A percentile compares a stretch with the other conserved stretches of the same genome.
Evolutionary conservation across 2,888 invertebrate species (phyloP).

Genomic region (Anodontia alba): DNA sequence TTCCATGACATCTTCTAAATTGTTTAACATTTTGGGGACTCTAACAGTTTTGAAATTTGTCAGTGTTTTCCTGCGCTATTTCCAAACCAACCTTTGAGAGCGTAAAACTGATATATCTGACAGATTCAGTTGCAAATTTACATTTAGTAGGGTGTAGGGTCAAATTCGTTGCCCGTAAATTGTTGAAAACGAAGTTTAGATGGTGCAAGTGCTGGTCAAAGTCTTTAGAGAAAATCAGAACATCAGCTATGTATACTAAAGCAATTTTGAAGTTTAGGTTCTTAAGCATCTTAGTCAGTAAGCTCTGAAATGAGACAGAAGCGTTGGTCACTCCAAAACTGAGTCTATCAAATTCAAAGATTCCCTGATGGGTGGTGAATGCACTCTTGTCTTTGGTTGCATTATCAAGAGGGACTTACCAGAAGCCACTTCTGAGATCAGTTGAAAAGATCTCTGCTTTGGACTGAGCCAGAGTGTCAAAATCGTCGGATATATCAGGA

Average conservation of each 20-base stretch:
- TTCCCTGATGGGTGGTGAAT: constrained; percentile 31
- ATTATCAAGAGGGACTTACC: constrained; percentile 30
- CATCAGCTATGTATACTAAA: constrained; percentile 62
- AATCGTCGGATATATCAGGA: constrained; percentile 21
- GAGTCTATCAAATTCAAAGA: constrained; percentile 36
- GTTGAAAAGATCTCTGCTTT: constrained; percentile 23
- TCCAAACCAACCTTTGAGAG: constrained; percentile 55
- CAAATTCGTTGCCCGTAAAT: constrained; percentile 50
- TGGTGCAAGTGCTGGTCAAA: constrained; percentile 53
- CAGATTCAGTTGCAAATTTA: constrained; percentile 40
- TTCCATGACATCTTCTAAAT: constrained; percentile 40
- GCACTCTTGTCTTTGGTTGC: constrained; percentile 33
- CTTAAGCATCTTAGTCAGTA: constrained; percentile 42
- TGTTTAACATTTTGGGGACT: constrained; percentile 30
- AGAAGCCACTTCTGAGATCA: constrained; percentile 37
- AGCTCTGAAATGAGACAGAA: constrained; percentile 18
- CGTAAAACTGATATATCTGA: constrained; percentile 62
- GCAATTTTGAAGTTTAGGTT: constrained; percentile 12
- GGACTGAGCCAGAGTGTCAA: constrained; percentile 33
- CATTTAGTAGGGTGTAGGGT: constrained; percentile 60
- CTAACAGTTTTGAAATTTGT: constrained; percentile 35
- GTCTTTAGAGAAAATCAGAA: constrained; percentile 45
- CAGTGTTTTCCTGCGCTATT: constrained; percentile 50
- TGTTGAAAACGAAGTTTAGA: constrained; percentile 42
- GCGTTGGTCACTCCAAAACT: constrained; percentile 40